These are phyloP conservation scores for Furcula furcula DNA, from an alignment of 2,888 invertebrate species.

Conservation along the genomic window DNA sequence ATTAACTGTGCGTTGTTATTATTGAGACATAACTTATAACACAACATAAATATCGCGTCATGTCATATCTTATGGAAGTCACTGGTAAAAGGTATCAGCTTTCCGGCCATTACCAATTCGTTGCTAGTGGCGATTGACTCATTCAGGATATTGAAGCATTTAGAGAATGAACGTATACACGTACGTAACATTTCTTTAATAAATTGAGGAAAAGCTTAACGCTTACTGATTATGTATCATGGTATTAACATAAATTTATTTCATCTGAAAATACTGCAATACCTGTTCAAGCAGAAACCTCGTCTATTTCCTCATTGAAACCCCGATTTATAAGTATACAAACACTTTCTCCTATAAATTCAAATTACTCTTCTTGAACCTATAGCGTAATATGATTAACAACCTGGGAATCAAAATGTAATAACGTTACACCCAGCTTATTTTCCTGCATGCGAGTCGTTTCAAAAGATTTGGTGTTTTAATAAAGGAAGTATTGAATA, in stretches of 20 bases:
- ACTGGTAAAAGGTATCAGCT: too few relatives aligned
- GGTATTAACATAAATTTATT: conserved; percentile 6
- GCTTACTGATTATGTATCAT: neutral
- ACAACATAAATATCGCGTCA: too few relatives aligned
- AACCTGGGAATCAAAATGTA: conserved; percentile 16
- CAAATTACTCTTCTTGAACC: conserved; percentile 33
- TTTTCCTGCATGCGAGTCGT: conserved; percentile 16
- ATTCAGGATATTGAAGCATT: too few relatives aligned
- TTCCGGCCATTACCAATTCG: too few relatives aligned
- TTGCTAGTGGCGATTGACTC: too few relatives aligned
- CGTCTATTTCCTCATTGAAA: conserved; percentile 18
- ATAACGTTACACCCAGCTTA: conserved; percentile 22
- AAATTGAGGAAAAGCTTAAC: too few relatives aligned
- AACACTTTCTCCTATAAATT: conserved; percentile 46
- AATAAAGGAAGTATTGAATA: conserved; percentile 62
- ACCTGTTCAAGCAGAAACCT: conserved; percentile 15
- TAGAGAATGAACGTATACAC: too few relatives aligned
- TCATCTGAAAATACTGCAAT: conserved; percentile 10
- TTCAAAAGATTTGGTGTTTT: conserved; percentile 38
- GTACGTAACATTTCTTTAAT: too few relatives aligned
- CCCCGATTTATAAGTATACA: conserved; percentile 11
- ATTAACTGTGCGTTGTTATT: too few relatives aligned
- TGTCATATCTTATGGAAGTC: too few relatives aligned
- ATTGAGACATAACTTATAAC: too few relatives aligned
- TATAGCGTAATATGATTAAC: conserved; percentile 27